phyloP scores from a whole-genome alignment of 2,797 vertebrate species.

The Clarias fuscus region DNA sequence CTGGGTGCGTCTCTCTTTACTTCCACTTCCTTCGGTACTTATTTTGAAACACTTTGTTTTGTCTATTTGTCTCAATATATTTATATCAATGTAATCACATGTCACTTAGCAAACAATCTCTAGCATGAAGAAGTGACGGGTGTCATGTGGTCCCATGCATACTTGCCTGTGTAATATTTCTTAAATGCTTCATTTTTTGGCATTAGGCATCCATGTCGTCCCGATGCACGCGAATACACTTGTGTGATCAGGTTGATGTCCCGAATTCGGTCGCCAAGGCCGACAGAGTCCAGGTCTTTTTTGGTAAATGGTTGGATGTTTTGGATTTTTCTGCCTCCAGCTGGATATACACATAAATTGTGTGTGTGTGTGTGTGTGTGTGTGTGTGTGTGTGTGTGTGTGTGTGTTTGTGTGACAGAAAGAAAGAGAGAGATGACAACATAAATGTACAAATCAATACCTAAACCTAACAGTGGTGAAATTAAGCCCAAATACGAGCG shows the following conservation, averaged over 20 bases:
- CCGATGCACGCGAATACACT: constrained; percentile 79
- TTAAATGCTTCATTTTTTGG: constrained; percentile 86
- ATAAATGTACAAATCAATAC: background rate
- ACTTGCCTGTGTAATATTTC: constrained; percentile 87
- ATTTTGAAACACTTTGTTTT: background rate
- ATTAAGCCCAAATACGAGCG: background rate
- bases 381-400: background rate
- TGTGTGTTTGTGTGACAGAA: background rate
- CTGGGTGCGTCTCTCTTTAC: too few relatives aligned
- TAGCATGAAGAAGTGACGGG: background rate
- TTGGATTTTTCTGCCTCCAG: constrained; percentile 85
- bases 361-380: background rate
- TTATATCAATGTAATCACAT: background rate
- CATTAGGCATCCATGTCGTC: constrained; percentile 22
- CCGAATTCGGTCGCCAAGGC: constrained; percentile 88
- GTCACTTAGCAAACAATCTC: background rate
- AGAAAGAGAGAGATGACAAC: background rate
- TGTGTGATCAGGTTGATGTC: constrained; percentile 84
- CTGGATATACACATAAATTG: constrained; percentile 28
- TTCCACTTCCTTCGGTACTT: background rate
- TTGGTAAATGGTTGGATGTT: constrained; percentile 95
- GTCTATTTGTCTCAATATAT: background rate
- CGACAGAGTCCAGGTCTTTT: constrained; percentile 88
- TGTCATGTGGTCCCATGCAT: background rate
- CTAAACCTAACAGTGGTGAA: background rate